These are phyloP conservation scores for Philopotamus ludificatus DNA, from an alignment of 1,140 invertebrate species.

Conservation along the genomic window DNA sequence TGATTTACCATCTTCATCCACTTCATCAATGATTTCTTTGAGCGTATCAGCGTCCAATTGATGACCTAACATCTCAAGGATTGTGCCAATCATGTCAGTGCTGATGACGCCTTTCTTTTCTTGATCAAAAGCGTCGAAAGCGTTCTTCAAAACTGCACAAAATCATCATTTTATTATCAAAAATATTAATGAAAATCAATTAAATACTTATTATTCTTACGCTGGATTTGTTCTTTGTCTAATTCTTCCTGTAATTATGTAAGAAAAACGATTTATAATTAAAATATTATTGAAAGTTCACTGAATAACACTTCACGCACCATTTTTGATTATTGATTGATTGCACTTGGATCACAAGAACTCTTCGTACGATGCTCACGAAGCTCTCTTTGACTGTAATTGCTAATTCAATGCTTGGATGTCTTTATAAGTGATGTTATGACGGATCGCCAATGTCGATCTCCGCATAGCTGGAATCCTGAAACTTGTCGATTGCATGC, in stretches of 20 bases:
- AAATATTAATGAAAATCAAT: slow-evolving; percentile 11
- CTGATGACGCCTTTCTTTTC: slow-evolving; percentile 73
- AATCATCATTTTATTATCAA: not conserved
- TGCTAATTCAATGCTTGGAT: not conserved
- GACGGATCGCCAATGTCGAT: slow-evolving; percentile 35
- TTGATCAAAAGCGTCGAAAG: slow-evolving; percentile 78
- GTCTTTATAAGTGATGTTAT: slow-evolving; percentile 24
- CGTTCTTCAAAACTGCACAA: slow-evolving; percentile 67
- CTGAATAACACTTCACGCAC: not conserved
- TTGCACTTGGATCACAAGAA: not conserved
- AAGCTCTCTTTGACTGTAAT: slow-evolving; percentile 10
- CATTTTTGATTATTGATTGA: not conserved
- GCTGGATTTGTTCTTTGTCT: slow-evolving; percentile 57
- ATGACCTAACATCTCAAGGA: slow-evolving; percentile 76
- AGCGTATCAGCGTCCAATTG: slow-evolving; percentile 67
- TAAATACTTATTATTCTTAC: slow-evolving; percentile 45
- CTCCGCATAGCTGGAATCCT: slow-evolving; percentile 35
- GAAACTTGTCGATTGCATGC: slow-evolving; percentile 10
- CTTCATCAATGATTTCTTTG: slow-evolving; percentile 65
- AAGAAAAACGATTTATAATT: not conserved
- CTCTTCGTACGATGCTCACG: slow-evolving; percentile 6
- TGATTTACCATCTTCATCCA: slow-evolving; percentile 63
- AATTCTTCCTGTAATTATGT: slow-evolving; percentile 54
- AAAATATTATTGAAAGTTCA: not conserved
- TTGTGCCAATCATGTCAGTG: slow-evolving; percentile 71